A percentile compares a stretch with the other conserved stretches of the same genome.
Evolutionary conservation across 1,140 invertebrate species (phyloP).

Genomic region (Drosophila kurseongensis): DNA sequence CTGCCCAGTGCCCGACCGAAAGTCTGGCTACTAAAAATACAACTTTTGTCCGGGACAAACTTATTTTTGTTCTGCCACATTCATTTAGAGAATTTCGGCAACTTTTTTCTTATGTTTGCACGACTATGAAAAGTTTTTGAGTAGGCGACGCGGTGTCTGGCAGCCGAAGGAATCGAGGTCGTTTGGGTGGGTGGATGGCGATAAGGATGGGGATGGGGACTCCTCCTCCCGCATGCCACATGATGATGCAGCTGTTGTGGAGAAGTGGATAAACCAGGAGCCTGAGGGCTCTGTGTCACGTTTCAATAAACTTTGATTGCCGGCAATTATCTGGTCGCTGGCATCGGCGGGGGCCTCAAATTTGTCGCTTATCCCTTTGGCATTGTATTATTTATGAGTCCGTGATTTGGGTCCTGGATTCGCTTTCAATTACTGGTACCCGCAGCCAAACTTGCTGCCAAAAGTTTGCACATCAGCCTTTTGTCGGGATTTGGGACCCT

Average conservation of each 20-base stretch:
- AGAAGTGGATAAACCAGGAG: not conserved
- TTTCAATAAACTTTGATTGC: conserved; percentile 81
- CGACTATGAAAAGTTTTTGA: conserved; percentile 46
- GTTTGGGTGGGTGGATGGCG: conserved; percentile 17
- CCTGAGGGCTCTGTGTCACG: conserved; percentile 45
- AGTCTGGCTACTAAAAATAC: conserved; percentile 50
- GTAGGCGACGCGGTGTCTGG: conserved; percentile 69
- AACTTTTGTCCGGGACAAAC: conserved; percentile 41
- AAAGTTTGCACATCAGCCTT: conserved; percentile 51
- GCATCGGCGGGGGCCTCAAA: conserved; percentile 53
- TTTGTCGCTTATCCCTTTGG: conserved; percentile 68
- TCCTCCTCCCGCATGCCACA: not conserved
- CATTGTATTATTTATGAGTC: conserved; percentile 63
- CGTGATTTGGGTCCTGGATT: conserved; percentile 49
- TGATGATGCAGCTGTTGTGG: conserved; percentile 24
- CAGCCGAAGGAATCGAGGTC: conserved; percentile 50
- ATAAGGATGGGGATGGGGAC: conserved; percentile 13
- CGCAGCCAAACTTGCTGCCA: conserved; percentile 63
- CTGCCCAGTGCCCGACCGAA: conserved; percentile 3
- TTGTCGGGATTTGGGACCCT: conserved; percentile 10
- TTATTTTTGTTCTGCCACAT: conserved; percentile 52
- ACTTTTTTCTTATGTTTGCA: conserved; percentile 17
- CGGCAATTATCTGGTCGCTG: conserved; percentile 73
- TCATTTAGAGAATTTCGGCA: conserved; percentile 59
- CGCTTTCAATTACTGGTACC: conserved; percentile 70